Base-by-base conservation (phyloP, 1,140 invertebrate species). In the Dolichoris vasculosae region DNA sequence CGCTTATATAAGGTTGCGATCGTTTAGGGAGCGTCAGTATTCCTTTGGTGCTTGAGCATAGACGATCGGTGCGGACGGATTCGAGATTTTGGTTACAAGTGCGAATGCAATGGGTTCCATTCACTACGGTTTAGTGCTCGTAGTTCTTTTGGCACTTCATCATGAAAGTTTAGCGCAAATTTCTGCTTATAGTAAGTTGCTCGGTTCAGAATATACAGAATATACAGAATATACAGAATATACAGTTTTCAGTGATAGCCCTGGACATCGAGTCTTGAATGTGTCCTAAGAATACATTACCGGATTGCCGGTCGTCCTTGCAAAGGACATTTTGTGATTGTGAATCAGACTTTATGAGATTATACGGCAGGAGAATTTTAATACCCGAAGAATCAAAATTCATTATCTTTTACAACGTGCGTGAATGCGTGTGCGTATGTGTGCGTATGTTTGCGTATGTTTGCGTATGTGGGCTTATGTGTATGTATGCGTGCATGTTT, bases 21-120 rank as follows among this genome's bases (percentile, higher is more conserved):
- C 76, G 78, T 81, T 85, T 85, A 81, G 84, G 84, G 78, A 81
- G 55, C 69, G 51, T 85, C 83, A 85, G 83, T 85, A 69, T 69
- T 51, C 59, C 32, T 84, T 63, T 8, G 71, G 20, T 26, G n/a
- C 67, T 51, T 46, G 83, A 43, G 26, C 77, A 71, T 48, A 40
- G 76, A 48, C 32, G 76, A 80, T 46, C 76, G 76, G 46, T 48
- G 64, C 83, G 83, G 13, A 59, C 17, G 30, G 23, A 55, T 40
- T 43, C 67, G 48, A 55, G 35, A 55, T 55, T 78, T 69, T 69
- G 20, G 40, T 51, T 40, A 79, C 48, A 73, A 71, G 48, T 71
- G n/a, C 30, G 32, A 48, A 26, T 55, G 69, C 67, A 43, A 81
- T 85, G 78, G 84, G 51, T 40, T 67, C 23, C 40, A n/a, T 30